Percentiles rank a stretch among this genome's conserved stretches.
Conservation (phyloP, 2,113 vertebrate genomes). For the Danionella cerebrum region DNA sequence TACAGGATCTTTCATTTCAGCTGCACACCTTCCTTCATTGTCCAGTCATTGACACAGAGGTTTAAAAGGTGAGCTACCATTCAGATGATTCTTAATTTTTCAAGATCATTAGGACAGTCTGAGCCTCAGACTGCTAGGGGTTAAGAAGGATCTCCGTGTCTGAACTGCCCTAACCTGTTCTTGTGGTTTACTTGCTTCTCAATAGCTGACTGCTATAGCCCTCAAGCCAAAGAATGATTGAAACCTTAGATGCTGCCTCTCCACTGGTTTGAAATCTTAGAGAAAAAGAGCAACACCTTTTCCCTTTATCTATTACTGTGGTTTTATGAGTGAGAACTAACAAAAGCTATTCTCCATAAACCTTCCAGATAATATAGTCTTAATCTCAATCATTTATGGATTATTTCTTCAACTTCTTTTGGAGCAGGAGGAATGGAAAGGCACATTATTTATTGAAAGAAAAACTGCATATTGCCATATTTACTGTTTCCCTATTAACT, state of each 20-base stretch:
- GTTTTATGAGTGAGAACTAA: constrained; percentile 34
- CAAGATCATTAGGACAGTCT: not conserved
- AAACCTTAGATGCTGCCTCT: constrained; percentile 56
- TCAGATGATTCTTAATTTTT: constrained; percentile 16
- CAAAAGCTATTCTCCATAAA: not conserved
- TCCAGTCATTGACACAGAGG: not conserved
- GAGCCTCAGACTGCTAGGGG: constrained; percentile 30
- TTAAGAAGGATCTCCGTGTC: constrained; percentile 27
- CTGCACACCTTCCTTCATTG: not conserved
- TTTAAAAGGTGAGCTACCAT: constrained; percentile 4
- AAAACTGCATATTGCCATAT: no score
- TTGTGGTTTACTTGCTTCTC: constrained; percentile 51
- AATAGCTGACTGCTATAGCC: constrained; percentile 48
- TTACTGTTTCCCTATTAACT: no score
- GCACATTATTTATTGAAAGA: no score
- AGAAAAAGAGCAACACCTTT: constrained; percentile 68
- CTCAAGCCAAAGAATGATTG: constrained; percentile 52
- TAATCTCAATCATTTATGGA: no score
- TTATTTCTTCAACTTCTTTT: no score
- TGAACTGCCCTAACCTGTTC: constrained; percentile 45
- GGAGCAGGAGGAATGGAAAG: no score
- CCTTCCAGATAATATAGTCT: not conserved
- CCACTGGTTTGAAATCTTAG: constrained; percentile 49
- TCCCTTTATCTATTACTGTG: constrained; percentile 74
- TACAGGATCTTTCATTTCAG: not conserved